Percentiles rank a stretch among this genome's conserved stretches.
phyloP scores from a whole-genome alignment of 2,797 vertebrate species.

The Pseudochirops corinnae region DNA sequence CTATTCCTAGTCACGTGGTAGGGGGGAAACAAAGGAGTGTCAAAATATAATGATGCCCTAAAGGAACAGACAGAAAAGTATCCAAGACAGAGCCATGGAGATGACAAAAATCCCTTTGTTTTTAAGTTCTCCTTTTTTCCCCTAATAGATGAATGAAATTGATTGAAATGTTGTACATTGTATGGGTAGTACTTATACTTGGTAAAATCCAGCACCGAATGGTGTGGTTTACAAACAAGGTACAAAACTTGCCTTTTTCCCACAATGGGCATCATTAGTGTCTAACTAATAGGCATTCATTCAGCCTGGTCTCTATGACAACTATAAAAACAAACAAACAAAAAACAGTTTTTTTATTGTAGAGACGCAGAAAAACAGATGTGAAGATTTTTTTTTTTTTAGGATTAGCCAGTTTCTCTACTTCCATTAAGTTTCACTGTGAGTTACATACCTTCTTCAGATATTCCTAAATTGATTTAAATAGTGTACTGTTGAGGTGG shows the following conservation, averaged over 20 bases:
- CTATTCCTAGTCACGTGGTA: not conserved
- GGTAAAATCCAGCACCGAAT: not conserved
- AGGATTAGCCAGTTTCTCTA: conserved; percentile 63
- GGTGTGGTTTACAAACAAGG: conserved; percentile 47
- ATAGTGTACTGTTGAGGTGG: conserved; percentile 46
- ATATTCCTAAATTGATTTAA: conserved; percentile 76
- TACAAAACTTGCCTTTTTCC: conserved; percentile 24
- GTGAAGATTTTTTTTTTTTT: conserved; percentile 60
- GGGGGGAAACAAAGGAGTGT: conserved; percentile 33
- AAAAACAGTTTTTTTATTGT: conserved; percentile 32
- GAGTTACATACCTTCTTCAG: conserved; percentile 67
- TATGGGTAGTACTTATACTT: conserved; percentile 5
- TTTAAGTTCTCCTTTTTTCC: conserved; percentile 17
- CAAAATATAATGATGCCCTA: conserved; percentile 44
- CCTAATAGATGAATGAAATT: conserved; percentile 22
- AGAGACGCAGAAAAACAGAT: not conserved
- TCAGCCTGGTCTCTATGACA: not conserved
- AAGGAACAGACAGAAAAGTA: not conserved
- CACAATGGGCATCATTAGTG: conserved; percentile 30
- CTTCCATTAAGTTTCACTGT: conserved; percentile 78
- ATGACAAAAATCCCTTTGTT: not conserved
- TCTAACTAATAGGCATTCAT: conserved; percentile 1
- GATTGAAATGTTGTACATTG: conserved; percentile 46
- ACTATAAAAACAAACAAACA: conserved; percentile 39
- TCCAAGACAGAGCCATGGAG: not conserved